Conservation (phyloP, 2,888 invertebrate genomes). For the Leptopilina syphax region DNA sequence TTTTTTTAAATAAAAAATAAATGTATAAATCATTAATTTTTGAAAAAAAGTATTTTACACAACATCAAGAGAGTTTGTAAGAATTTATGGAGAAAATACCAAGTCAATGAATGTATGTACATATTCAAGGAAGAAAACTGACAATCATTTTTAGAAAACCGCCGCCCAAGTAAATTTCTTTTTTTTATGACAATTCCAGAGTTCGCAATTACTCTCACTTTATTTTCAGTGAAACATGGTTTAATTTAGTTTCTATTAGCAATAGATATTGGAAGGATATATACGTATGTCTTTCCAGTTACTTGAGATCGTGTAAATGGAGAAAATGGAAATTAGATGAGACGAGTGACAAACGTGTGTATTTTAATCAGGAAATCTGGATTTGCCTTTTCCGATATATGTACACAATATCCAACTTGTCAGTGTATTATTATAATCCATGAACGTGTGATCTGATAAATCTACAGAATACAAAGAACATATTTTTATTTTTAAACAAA, state of each 20-base stretch:
- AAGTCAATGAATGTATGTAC: not conserved
- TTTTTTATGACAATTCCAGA: not conserved
- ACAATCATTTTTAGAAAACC: not conserved
- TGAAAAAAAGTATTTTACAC: no score
- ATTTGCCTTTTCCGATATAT: constrained; percentile 9
- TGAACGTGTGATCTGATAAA: not conserved
- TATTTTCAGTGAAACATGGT: constrained; percentile 9
- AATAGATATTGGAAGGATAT: constrained; percentile 10
- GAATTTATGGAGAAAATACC: not conserved
- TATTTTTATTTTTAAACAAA: no score
- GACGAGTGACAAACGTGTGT: not conserved
- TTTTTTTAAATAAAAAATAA: no score
- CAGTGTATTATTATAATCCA: not conserved
- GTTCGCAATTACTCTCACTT: constrained; percentile 34
- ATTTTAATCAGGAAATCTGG: constrained; percentile 19
- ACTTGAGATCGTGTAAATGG: not conserved
- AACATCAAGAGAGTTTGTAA: not conserved
- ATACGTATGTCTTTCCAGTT: not conserved
- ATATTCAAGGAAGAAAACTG: not conserved
- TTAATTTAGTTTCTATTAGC: constrained; percentile 12
- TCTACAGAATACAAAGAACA: not conserved
- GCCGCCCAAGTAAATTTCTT: not conserved
- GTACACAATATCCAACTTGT: constrained; percentile 13
- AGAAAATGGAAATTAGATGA: constrained; percentile 26
- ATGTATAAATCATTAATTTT: no score